Conservation (phyloP, 2,113 vertebrate genomes). For the Turnix velox region DNA sequence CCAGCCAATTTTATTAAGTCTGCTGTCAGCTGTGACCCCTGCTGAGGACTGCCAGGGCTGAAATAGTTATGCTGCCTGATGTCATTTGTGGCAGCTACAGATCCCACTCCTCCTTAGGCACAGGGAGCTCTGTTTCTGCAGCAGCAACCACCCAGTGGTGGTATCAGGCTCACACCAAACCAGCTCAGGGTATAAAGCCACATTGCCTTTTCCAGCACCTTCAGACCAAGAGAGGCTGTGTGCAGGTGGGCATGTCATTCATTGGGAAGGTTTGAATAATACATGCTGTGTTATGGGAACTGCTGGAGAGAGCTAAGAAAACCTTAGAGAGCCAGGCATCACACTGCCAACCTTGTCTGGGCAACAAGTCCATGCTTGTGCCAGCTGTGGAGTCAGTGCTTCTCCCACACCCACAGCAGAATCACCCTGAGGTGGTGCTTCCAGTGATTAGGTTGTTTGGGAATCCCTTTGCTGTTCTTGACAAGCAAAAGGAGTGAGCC, state of each 20-base stretch:
- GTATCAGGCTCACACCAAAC: background rate
- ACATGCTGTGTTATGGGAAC: background rate
- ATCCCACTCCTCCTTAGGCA: background rate
- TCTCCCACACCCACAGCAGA: background rate
- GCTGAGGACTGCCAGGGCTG: conserved; percentile 54
- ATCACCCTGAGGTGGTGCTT: background rate
- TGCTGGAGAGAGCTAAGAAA: accelerated
- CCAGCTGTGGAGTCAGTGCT: background rate
- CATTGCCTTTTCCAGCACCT: accelerated
- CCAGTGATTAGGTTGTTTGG: background rate
- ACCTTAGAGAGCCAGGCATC: accelerated
- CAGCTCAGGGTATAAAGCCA: accelerated
- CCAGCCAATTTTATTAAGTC: conserved; percentile 29
- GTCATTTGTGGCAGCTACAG: conserved; percentile 48
- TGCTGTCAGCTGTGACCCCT: conserved; percentile 65
- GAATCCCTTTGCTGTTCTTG: background rate
- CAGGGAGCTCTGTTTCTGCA: background rate
- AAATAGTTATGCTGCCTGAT: conserved; percentile 54
- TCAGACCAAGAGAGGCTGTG: background rate
- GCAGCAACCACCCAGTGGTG: background rate
- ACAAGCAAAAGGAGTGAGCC: background rate
- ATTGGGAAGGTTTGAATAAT: background rate
- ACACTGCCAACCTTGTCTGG: accelerated
- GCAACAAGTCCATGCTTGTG: background rate
- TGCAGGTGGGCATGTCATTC: accelerated